A percentile compares a stretch with the other conserved stretches of the same genome.
Evolutionary conservation across 2,888 invertebrate species (phyloP).

Genomic region (Catocala sponsa): DNA sequence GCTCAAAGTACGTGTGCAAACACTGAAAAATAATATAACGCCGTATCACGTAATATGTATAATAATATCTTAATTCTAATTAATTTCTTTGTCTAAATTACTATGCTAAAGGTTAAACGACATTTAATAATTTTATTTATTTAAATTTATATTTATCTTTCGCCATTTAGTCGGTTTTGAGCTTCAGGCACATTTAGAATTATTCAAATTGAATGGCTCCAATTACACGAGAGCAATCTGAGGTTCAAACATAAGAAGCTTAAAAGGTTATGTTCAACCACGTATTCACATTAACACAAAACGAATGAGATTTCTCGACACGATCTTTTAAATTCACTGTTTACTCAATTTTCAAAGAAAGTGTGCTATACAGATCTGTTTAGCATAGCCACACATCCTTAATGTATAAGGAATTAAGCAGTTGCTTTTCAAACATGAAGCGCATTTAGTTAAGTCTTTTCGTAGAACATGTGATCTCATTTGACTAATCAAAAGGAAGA

Average conservation of each 20-base stretch:
- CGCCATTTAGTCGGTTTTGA: neutral
- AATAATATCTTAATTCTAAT: no score
- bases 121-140: neutral
- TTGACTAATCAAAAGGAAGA: conserved; percentile 53
- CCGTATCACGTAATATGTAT: no score
- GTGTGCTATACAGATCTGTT: neutral
- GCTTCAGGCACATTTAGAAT: neutral
- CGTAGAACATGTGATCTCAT: conserved; percentile 44
- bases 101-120: neutral
- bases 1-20: no score
- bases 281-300: no score
- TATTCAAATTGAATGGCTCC: conserved; percentile 2
- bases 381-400: conserved; percentile 12
- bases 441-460: conserved; percentile 25
- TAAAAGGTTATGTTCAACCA: no score
- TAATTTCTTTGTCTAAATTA: no score
- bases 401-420: conserved; percentile 20
- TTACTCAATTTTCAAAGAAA: neutral
- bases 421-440: conserved; percentile 19
- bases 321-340: no score
- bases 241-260: neutral
- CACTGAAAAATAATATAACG: no score
- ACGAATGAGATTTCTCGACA: no score
- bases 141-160: neutral
- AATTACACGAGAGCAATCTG: neutral